These are phyloP conservation scores for Rallus crepitans DNA, from an alignment of 2,797 vertebrate genomes.

Conservation along the genomic window DNA sequence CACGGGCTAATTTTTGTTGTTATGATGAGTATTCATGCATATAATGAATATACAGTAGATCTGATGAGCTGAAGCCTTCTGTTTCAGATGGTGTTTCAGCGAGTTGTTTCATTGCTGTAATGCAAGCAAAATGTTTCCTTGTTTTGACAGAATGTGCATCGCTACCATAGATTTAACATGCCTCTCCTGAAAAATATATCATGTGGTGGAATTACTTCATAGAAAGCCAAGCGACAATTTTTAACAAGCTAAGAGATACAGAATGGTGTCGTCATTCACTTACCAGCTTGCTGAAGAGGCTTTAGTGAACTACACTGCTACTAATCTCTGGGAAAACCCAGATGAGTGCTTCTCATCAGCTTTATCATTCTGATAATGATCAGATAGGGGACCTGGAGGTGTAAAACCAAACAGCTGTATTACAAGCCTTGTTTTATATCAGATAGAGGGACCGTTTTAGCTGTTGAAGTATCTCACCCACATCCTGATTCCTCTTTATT, in stretches of 20 bases:
- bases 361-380: background rate
- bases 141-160: background rate
- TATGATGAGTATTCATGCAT: background rate
- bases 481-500: background rate
- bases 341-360: background rate
- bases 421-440: background rate
- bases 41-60: background rate
- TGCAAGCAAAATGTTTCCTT: slow-evolving; percentile 15
- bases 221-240: background rate
- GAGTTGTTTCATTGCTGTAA: background rate
- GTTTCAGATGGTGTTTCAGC: background rate
- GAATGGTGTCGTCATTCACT: background rate
- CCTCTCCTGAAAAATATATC: background rate
- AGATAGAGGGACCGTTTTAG: background rate
- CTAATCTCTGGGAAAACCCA: background rate
- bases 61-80: slow-evolving; percentile 26
- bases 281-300: background rate
- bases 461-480: background rate
- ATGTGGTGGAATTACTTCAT: background rate
- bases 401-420: background rate
- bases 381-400: background rate
- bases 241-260: background rate
- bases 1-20: slow-evolving; percentile 7
- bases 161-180: background rate
- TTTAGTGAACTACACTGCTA: accelerated